Base-by-base conservation (phyloP, 2,888 invertebrate genomes). In the Caenorhabditis sp. region DNA sequence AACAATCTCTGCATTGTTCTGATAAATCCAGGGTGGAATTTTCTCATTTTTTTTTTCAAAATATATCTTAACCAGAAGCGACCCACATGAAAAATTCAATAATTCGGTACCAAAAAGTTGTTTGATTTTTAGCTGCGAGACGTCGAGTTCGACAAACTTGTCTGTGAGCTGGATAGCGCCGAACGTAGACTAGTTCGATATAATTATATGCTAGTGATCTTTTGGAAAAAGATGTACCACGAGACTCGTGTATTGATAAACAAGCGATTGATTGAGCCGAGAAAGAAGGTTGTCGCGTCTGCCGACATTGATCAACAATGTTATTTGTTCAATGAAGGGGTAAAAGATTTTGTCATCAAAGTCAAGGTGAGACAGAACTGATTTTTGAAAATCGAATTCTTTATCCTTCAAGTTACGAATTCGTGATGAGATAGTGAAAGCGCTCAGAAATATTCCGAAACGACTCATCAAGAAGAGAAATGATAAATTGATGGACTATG, bases 401-500 rank as follows among this genome's bases (percentile, higher is more conserved):
- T 31, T 31, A 31, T 31, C 10, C 10, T 31, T 31, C 31, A 31
- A 31, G 62, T 66, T 65, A 50, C 81, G 81, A 37, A 73, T 82
- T 24, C 70, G 78, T 0, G 78, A 78, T 62, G 75, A 80, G 17
- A 77, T 78, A 24, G 76, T 80, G 27, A 77, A 78, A 59, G 81
- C 78, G n/a, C 21, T 81, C 31, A 53, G 77, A 51, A 75, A 65
- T 21, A 80, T 82, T 55, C 82, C 82, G 36, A 80, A 84, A 26
- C 70, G 82, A 54, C 58, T 86, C 43, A 82, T 86, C 59, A 81
- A 81, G 58, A 86, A 86, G 64, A 55, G 86, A 36, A 83, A 83
- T 55, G 86, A 86, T 67, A 86, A 86, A 62, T 49, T 85, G 62
- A 82, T 85, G 68, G 86, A 86, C 58, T 86, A 78, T 58, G 85